phyloP scores from a whole-genome alignment of 2,888 invertebrate species.

The Agonopterix alstromeriana region DNA sequence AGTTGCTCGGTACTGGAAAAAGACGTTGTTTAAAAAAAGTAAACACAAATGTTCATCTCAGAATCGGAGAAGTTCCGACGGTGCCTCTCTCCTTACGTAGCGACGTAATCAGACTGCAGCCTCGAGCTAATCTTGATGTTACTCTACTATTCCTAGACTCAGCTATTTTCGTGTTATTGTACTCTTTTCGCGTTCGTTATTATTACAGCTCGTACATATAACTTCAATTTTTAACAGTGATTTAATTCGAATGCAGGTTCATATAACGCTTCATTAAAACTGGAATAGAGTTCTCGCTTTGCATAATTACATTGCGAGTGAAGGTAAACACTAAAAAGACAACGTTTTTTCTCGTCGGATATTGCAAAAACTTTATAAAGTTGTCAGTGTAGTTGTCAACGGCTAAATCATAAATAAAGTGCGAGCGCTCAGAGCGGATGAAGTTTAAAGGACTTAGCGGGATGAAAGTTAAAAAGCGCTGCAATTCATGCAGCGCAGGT shows the following conservation, averaged over 20 bases:
- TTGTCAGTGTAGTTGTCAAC: slow-evolving; percentile 53
- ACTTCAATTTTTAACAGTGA: slow-evolving; percentile 9
- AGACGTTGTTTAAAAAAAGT: neutral
- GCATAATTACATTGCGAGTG: slow-evolving; percentile 35
- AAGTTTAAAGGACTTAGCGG: slow-evolving; percentile 67
- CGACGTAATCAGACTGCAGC: slow-evolving; percentile 64
- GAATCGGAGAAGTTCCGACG: slow-evolving; percentile 43
- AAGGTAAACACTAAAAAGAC: slow-evolving; percentile 17
- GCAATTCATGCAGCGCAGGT: slow-evolving; percentile 74
- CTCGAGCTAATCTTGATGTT: slow-evolving; percentile 66
- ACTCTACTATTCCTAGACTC: slow-evolving; percentile 41
- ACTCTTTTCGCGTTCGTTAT: slow-evolving; percentile 43
- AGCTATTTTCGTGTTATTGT: slow-evolving; percentile 47
- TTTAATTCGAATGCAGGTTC: slow-evolving; percentile 6
- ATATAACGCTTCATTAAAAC: slow-evolving; percentile 28
- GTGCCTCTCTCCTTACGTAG: slow-evolving; percentile 49
- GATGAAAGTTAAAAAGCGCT: slow-evolving; percentile 73
- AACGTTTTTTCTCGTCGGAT: slow-evolving; percentile 31
- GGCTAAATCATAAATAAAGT: slow-evolving; percentile 68
- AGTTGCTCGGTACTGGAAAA: neutral
- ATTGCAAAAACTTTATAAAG: slow-evolving; percentile 42
- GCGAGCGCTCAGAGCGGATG: slow-evolving; percentile 59
- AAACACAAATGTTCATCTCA: slow-evolving; percentile 39
- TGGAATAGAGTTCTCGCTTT: slow-evolving; percentile 24
- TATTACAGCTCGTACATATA: slow-evolving; percentile 26